Conservation (phyloP, 2,888 invertebrate genomes). For the Idaea dimidiata region DNA sequence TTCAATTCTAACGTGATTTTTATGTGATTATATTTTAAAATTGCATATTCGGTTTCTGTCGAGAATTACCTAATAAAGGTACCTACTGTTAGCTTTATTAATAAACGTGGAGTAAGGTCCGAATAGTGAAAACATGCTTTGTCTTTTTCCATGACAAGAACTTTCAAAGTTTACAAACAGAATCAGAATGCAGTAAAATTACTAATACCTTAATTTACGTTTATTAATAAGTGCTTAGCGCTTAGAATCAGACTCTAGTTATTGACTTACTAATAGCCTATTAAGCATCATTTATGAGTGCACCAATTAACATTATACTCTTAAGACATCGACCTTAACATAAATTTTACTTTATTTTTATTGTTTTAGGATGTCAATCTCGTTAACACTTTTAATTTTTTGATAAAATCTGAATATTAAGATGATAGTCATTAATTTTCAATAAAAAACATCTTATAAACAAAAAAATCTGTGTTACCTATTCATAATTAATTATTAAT, state of each 20-base stretch:
- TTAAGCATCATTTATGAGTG: neutral
- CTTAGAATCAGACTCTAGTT: neutral
- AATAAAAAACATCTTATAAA: slow-evolving; percentile 7
- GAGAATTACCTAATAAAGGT: no score
- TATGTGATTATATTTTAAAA: no score
- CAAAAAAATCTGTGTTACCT: neutral
- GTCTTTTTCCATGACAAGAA: no score
- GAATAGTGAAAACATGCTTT: no score
- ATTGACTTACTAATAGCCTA: neutral
- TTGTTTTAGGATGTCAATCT: slow-evolving; percentile 2
- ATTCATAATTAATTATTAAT: slow-evolving; percentile 1
- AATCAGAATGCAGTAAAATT: no score
- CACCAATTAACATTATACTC: neutral
- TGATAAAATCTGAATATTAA: slow-evolving; percentile 3
- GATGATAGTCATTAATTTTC: slow-evolving; percentile 3
- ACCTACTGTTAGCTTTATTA: no score
- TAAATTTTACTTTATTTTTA: slow-evolving; percentile 8
- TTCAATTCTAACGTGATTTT: no score
- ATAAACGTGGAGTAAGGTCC: no score
- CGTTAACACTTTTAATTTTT: slow-evolving; percentile 3
- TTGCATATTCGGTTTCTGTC: no score
- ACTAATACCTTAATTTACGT: no score
- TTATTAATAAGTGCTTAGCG: no score
- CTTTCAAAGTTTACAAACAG: no score
- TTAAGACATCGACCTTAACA: neutral